Percentiles rank a stretch among this genome's conserved stretches.
Conservation (phyloP, 2,797 vertebrate species). For the Sebastes trivittatus region DNA sequence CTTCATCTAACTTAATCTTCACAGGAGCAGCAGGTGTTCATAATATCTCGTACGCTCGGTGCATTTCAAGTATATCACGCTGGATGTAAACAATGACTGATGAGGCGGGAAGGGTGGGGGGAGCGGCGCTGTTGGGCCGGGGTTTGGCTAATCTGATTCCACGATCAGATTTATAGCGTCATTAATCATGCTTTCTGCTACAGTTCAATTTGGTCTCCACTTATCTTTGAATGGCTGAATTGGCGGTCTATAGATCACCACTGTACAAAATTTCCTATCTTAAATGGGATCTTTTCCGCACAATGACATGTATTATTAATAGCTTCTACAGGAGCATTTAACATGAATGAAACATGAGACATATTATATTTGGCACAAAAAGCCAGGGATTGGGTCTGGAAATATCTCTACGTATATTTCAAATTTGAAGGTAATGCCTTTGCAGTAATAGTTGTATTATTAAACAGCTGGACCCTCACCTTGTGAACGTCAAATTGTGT, state of each 20-base stretch:
- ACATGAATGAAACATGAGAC: constrained; percentile 67
- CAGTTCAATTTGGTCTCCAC: constrained; percentile 70
- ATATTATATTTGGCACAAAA: constrained; percentile 71
- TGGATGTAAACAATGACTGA: constrained; percentile 86
- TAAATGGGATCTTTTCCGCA: constrained; percentile 62
- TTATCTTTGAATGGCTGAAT: constrained; percentile 74
- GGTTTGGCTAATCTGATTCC: constrained; percentile 60
- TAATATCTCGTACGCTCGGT: constrained; percentile 50
- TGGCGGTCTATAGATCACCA: constrained; percentile 71
- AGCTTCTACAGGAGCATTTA: constrained; percentile 51
- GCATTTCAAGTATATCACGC: constrained; percentile 88
- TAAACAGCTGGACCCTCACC: constrained; percentile 33
- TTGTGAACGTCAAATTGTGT: constrained; percentile 4
- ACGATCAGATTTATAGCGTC: constrained; percentile 50
- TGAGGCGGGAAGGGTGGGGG: constrained; percentile 32
- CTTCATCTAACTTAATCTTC: constrained; percentile 38
- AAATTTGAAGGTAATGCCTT: constrained; percentile 41
- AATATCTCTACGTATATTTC: constrained; percentile 54
- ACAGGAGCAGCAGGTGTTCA: constrained; percentile 56
- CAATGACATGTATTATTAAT: constrained; percentile 63
- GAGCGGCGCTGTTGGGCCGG: constrained; percentile 6
- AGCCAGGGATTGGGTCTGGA: constrained; percentile 33
- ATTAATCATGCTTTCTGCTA: constrained; percentile 71
- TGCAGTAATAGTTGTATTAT: constrained; percentile 22
- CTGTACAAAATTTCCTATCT: constrained; percentile 58